Conservation (phyloP, 2,113 vertebrate genomes). For the Edolisoma coerulescens region DNA sequence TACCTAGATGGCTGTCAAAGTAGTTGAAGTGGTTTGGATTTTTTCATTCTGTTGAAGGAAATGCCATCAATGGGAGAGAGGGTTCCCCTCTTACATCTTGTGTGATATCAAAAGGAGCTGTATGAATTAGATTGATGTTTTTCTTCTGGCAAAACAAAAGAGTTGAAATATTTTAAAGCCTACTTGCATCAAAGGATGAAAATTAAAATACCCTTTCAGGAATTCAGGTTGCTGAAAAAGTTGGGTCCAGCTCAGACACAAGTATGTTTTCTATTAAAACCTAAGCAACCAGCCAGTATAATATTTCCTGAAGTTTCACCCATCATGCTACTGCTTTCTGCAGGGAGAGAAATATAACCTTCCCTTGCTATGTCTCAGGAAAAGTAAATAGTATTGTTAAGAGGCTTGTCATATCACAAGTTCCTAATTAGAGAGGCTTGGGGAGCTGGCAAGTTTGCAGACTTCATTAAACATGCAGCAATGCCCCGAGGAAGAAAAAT, state of each 20-base stretch:
- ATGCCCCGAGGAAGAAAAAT: neutral
- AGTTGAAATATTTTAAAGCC: conserved; percentile 27
- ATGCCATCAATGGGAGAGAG: neutral
- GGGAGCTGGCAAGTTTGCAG: neutral
- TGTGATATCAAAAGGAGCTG: neutral
- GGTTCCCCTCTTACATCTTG: neutral
- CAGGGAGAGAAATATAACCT: conserved; percentile 44
- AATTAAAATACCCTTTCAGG: conserved; percentile 18
- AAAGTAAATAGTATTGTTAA: conserved; percentile 50
- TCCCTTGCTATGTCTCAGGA: conserved; percentile 49
- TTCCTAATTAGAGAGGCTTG: conserved; percentile 6
- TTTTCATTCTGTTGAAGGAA: neutral
- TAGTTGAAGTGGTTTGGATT: neutral
- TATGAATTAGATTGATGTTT: neutral
- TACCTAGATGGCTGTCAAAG: neutral
- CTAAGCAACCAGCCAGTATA: conserved; percentile 49
- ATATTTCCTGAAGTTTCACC: conserved; percentile 54
- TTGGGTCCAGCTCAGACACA: conserved; percentile 33
- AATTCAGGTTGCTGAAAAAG: conserved; percentile 42
- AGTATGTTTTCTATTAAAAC: conserved; percentile 64
- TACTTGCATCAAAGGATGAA: conserved; percentile 22
- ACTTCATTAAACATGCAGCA: neutral
- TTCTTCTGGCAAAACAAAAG: neutral
- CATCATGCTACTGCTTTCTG: conserved; percentile 61
- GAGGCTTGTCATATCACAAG: conserved; percentile 26